Evolutionary conservation across 2,113 vertebrate species (phyloP), one percentile per base, ranked within the genome.

Genomic region (Leuciscus idus): DNA sequence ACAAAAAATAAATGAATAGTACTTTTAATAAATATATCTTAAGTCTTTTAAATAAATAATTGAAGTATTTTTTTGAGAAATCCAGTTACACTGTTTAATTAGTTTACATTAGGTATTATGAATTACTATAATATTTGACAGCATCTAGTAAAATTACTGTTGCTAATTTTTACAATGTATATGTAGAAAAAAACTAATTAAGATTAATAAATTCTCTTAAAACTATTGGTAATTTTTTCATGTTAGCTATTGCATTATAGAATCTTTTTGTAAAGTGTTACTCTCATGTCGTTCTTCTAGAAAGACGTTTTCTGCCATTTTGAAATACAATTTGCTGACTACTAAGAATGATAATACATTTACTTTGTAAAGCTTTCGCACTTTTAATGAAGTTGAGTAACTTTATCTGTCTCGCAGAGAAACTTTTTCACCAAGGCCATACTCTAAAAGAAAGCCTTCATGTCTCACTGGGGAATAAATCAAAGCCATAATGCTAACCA

Each of bases 401-500:
- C 79, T 81, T 64, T 81, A 61, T 39, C 0, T 0, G 21, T 57
- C 5, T 17, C 10, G 12, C 23, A 30, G 12, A 33, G 6, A 82
- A 82, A 70, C 81, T 82, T 82, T 23, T 52, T 70, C 9, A 57
- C 7, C 46, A 82, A 82, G 62, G 43, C 61, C 50, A 46, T 21
- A 15, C 59, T 48, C 46, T 55, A 84, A 84, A 81, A 81, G 1
- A 64, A 81, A 21, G 23, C 12, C 76, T 11, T 28, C 33, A 17
- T 76, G 70, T 86, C 46, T 88, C 84, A 43, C 84, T 76, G 52
- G 46, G 78, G 75, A 17, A 2, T 21, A 74, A 90, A 88, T 84
- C 1, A 88, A 86, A 88, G 82, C 83, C 86, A 85, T 77, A 88
- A 79, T 87, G 84, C 81, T 59, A 88, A 84, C 89, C 89, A 92